A percentile compares a stretch with the other conserved stretches of the same genome.
Evolutionary conservation across 2,888 invertebrate species (phyloP).

Genomic region (Agrochola lychnidis): DNA sequence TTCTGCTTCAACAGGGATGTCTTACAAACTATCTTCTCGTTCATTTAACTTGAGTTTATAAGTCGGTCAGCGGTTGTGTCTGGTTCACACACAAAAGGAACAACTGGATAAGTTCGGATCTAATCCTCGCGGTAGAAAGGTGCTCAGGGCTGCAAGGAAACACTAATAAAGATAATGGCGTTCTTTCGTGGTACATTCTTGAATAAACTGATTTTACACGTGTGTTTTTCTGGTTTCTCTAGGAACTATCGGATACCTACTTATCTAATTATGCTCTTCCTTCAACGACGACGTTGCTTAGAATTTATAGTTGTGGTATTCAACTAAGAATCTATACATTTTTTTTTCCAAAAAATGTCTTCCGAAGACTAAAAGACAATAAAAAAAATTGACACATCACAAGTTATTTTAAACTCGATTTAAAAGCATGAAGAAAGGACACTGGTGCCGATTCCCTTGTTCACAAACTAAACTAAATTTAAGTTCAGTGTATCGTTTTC

Average conservation of each 20-base stretch:
- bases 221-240: conserved; percentile 12
- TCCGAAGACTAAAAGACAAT: not conserved
- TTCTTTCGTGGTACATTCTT: conserved; percentile 44
- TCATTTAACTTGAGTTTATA: conserved; percentile 76
- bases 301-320: not conserved
- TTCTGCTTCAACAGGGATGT: conserved; percentile 67
- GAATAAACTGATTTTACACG: conserved; percentile 50
- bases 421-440: conserved; percentile 4
- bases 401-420: conserved; percentile 12
- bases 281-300: not conserved
- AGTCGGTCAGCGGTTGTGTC: conserved; percentile 70
- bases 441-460: no score
- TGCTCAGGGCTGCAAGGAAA: conserved; percentile 71
- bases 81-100: conserved; percentile 68
- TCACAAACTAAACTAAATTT: no score
- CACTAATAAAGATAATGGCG: conserved; percentile 66
- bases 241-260: not conserved
- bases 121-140: conserved; percentile 68
- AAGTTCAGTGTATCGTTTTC: no score
- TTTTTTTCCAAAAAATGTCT: not conserved
- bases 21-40: conserved; percentile 71
- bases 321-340: not conserved
- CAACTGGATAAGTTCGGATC: conserved; percentile 75
- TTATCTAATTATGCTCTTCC: not conserved
- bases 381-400: not conserved